Conservation (phyloP, 2,113 vertebrate species). For the Harpagus bidentatus region DNA sequence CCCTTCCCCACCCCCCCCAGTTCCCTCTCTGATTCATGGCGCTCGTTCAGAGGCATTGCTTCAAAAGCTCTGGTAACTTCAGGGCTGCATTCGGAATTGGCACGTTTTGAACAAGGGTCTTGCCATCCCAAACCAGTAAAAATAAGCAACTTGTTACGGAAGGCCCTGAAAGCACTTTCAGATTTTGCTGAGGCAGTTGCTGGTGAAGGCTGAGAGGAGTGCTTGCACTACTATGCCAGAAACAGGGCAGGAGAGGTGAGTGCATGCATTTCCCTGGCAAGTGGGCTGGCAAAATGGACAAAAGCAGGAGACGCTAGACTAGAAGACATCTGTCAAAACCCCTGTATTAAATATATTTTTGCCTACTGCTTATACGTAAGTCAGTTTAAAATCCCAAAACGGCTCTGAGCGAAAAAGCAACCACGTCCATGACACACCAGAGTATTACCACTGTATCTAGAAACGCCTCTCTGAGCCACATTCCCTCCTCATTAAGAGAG, state of each 20-base stretch:
- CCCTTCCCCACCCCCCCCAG: neutral
- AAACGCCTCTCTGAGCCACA: neutral
- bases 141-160: neutral
- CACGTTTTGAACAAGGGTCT: neutral
- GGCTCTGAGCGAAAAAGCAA: neutral
- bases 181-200: neutral
- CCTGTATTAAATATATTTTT: neutral
- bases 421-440: neutral
- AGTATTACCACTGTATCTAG: neutral
- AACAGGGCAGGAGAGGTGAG: neutral
- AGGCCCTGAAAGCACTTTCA: neutral
- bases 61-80: neutral
- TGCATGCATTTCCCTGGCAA: neutral
- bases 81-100: neutral
- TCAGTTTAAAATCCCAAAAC: neutral
- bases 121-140: neutral
- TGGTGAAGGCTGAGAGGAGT: neutral
- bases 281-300: rapidly evolving
- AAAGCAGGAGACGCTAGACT: neutral
- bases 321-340: neutral
- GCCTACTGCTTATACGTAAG: neutral
- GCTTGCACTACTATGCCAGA: neutral
- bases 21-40: neutral
- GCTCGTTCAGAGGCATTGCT: neutral
- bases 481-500: neutral